These are phyloP conservation scores for Phorcus lineatus DNA, from an alignment of 2,888 invertebrate species.

Conservation along the genomic window DNA sequence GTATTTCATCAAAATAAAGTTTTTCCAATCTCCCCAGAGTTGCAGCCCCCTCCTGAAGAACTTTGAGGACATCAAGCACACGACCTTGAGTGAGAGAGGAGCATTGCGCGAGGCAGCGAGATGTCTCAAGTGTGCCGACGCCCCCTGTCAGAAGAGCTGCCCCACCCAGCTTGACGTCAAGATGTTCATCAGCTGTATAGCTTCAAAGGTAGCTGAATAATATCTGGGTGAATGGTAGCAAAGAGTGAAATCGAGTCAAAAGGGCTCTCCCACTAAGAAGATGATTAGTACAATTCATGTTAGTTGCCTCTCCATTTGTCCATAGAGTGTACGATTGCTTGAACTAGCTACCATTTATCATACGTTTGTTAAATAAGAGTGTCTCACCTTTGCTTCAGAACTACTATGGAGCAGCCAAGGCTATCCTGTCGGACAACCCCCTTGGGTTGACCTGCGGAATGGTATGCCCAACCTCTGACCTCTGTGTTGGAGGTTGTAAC, in stretches of 20 bases:
- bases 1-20: no score
- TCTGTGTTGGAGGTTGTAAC: slow-evolving; percentile 98
- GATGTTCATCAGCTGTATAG: slow-evolving; percentile 95
- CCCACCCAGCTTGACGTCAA: slow-evolving; percentile 98
- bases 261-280: no score
- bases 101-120: slow-evolving; percentile 90
- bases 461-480: slow-evolving; percentile 99
- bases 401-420: slow-evolving; percentile 95
- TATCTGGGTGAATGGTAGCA: no score
- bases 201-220: slow-evolving; percentile 85
- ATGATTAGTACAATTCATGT: neutral
- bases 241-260: no score
- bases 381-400: slow-evolving; percentile 81
- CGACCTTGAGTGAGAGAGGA: slow-evolving; percentile 95
- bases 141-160: slow-evolving; percentile 98
- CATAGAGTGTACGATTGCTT: neutral
- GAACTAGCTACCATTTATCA: neutral
- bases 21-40: slow-evolving; percentile 76
- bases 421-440: slow-evolving; percentile 98
- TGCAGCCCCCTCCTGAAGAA: slow-evolving; percentile 86
- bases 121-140: slow-evolving; percentile 81
- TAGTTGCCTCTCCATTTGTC: neutral
- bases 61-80: slow-evolving; percentile 97
- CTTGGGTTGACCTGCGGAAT: slow-evolving; percentile 83
- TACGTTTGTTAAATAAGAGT: no score